These are phyloP conservation scores for Microplitis mediator DNA, from an alignment of 1,140 invertebrate genomes.

Conservation along the genomic window DNA sequence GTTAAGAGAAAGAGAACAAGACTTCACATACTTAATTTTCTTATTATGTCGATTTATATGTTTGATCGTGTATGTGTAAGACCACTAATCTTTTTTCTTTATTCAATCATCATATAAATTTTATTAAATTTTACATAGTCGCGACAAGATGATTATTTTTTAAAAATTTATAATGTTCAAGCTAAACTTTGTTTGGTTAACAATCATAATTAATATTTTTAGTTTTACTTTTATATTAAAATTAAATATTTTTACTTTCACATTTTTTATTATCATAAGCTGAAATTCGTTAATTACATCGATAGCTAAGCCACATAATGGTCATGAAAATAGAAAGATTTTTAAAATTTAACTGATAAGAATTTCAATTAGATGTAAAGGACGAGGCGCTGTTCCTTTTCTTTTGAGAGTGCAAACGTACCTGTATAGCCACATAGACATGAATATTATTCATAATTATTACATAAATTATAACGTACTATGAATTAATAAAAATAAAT, in stretches of 20 bases:
- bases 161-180: no score
- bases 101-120: not conserved
- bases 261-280: no score
- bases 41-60: not conserved
- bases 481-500: no score
- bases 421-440: conserved; percentile 46
- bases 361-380: not conserved
- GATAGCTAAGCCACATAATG: no score
- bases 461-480: conserved; percentile 7
- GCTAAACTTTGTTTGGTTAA: no score
- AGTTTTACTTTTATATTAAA: no score
- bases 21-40: not conserved
- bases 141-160: not conserved
- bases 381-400: not conserved
- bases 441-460: conserved; percentile 35
- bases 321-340: no score
- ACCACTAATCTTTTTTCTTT: conserved; percentile 8
- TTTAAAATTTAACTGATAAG: no score
- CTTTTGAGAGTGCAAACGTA: conserved; percentile 40
- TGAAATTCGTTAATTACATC: no score
- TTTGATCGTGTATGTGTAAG: not conserved
- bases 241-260: no score
- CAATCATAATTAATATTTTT: no score
- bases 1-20: not conserved
- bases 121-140: not conserved